Conservation (phyloP, 2,888 invertebrate genomes). For the Troglohyphantes excavatus region DNA sequence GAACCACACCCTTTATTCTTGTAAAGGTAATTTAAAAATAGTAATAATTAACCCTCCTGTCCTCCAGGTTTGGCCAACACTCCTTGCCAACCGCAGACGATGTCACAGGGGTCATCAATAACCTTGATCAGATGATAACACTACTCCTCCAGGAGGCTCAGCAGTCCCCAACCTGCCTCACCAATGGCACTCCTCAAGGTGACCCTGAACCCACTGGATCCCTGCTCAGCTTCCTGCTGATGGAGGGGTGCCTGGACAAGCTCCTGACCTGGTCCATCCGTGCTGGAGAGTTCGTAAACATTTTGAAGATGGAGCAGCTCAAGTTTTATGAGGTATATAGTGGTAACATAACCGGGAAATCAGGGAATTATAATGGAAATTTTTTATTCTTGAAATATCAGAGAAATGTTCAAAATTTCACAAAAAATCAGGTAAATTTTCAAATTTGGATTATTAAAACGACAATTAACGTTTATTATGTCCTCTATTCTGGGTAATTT, state of each 20-base stretch:
- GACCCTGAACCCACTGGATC: conserved; percentile 81
- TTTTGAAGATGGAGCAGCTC: conserved; percentile 92
- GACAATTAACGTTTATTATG: no score
- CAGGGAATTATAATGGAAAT: no score
- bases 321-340: conserved; percentile 89
- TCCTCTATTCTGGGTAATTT: no score
- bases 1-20: no score
- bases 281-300: conserved; percentile 92
- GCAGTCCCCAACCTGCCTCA: conserved; percentile 81
- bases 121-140: conserved; percentile 94
- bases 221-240: conserved; percentile 91
- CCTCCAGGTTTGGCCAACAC: conserved; percentile 52
- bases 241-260: conserved; percentile 92
- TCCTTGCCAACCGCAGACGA: conserved; percentile 86
- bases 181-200: conserved; percentile 30
- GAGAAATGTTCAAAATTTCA: no score
- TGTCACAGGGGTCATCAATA: conserved; percentile 93
- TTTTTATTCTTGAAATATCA: no score
- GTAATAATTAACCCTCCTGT: neutral
- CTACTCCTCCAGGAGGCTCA: conserved; percentile 89
- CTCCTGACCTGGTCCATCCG: conserved; percentile 92
- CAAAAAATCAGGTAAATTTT: no score
- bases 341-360: no score
- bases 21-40: no score
- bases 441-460: no score